Evolutionary conservation across 2,888 invertebrate genomes (phyloP), one percentile per base, ranked within the genome.

Genomic region (Brachypterus glaber): DNA sequence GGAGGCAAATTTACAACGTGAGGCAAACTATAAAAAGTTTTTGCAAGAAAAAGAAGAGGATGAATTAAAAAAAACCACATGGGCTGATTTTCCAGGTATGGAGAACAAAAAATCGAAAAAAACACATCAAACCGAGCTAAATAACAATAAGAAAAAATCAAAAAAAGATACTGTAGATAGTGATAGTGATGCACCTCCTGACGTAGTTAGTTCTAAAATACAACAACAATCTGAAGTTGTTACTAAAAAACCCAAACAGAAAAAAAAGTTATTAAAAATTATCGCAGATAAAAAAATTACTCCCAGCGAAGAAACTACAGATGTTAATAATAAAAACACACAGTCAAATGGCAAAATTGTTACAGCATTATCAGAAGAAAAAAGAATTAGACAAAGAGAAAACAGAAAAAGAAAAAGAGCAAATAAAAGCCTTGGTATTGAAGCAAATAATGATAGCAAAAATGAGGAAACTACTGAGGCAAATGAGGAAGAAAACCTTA

Each of bases 41-140:
- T 40, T 59, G 33, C 43, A 53, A 17, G 52, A 57, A 30, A 69
- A 69, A 48, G 72, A 74, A 46, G 66, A 66, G 26, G 60, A 66
- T 16, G 64, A 67, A 37, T 67, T 66, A 46, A 63, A 67, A 32
- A 66, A 68, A 49, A 65, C 67, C 3, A 63, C 67, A 35, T 75
- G 75, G 75, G 73, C 74, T 54, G 70, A 72, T 40, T 74, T 76
- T 60, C 70, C 73, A 17, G 46, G 43, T 11, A 11, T 21, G 13
- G 2, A 17, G 8, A 4, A 5, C 7, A 33, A 17, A 13, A 24
- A 37, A 18, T 9, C n/a, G 2, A 35, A 36, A 37, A 33, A 25
- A 17, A n/a, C 5, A 4, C 5, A 16, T 17, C 3, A 33, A 33
- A 17, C 3, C n/a, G 16, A 25, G 17, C 26, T 16, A 21, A 4